Evolutionary conservation across 2,888 invertebrate genomes (phyloP).

Genomic region (Melanotus villosus): DNA sequence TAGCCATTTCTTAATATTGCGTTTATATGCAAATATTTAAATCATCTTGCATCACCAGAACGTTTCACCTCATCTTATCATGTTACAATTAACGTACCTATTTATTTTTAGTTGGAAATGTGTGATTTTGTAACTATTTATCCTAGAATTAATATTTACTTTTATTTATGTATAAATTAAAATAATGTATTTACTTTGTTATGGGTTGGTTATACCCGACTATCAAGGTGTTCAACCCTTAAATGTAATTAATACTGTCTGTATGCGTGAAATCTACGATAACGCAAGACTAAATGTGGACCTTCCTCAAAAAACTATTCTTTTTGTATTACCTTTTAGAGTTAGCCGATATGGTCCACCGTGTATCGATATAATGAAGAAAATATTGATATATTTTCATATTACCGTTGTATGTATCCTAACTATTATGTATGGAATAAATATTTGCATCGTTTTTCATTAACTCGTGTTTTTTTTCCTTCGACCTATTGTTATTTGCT

Average conservation of each 20-base stretch:
- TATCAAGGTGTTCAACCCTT: conserved; percentile 15
- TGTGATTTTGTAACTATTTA: conserved; percentile 67
- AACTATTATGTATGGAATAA: conserved; percentile 66
- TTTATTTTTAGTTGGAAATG: conserved; percentile 67
- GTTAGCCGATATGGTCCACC: conserved; percentile 54
- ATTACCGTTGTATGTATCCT: conserved; percentile 69
- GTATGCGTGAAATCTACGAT: conserved; percentile 6
- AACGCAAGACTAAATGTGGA: conserved; percentile 22
- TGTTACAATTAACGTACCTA: conserved; percentile 65
- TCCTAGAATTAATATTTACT: conserved; percentile 53
- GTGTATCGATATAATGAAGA: conserved; percentile 59
- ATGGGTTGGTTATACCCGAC: conserved; percentile 53
- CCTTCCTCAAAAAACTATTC: conserved; percentile 18
- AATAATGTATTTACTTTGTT: conserved; percentile 66
- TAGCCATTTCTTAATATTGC: conserved; percentile 33
- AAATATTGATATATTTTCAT: conserved; percentile 68
- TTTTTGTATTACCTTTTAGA: conserved; percentile 23
- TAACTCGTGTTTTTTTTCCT: conserved; percentile 23
- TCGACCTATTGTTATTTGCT: background rate
- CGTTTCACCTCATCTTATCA: conserved; percentile 54
- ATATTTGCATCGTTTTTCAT: conserved; percentile 68
- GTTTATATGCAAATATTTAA: conserved; percentile 40
- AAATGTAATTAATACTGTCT: conserved; percentile 6
- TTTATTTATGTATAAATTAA: conserved; percentile 65
- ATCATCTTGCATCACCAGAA: conserved; percentile 36